Base-by-base conservation (phyloP, 2,888 invertebrate species). In the Lepetodrilus schrolli region DNA sequence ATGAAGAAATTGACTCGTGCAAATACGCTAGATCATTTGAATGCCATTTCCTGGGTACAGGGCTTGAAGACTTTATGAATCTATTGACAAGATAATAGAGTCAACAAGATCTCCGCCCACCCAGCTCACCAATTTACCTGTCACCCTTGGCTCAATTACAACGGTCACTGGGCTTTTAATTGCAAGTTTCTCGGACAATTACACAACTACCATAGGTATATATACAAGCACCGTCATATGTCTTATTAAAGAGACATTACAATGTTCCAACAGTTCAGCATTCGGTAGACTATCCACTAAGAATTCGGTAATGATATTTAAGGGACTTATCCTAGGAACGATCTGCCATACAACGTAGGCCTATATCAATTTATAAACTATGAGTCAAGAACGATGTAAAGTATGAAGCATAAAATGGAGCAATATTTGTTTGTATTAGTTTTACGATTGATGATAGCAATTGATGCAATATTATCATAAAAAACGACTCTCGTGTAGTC, bases 21-120 rank as follows among this genome's bases (percentile, higher is more conserved):
- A 58, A 58, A 58, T 58, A 58, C 17, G 58, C 26, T n/a, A 58
- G 26, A 26, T 58, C 58, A 58, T 58, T 58, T 58, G 58, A 58
- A 58, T 58, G 58, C 30, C 58, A 58, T 58, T 58, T 58, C 58
- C 58, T 58, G 58, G 34, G 58, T n/a, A 30, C 34, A n/a, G 30
- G n/a, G 26, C 58, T 58, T 5, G 30, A 23, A 17, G 58, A 17
- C 58, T 58, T 23, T 58, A 58, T 58, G 58, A 58, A n/a, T 58
- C 58, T 26, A 58, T 58, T 58, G 58, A 58, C 17, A 17, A 30
- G 30, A 58, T 30, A 30, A 58, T 30, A 13, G 58, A 58, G 17
- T n/a, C 34, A 30, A 30, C 26, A 26, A 58, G 58, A 30, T 26
- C 58, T 34, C 23, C 58, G 30, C 58, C 58, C 58, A 58, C 34